Evolutionary conservation across 2,888 invertebrate species (phyloP).

Genomic region (Xestia xanthographa): DNA sequence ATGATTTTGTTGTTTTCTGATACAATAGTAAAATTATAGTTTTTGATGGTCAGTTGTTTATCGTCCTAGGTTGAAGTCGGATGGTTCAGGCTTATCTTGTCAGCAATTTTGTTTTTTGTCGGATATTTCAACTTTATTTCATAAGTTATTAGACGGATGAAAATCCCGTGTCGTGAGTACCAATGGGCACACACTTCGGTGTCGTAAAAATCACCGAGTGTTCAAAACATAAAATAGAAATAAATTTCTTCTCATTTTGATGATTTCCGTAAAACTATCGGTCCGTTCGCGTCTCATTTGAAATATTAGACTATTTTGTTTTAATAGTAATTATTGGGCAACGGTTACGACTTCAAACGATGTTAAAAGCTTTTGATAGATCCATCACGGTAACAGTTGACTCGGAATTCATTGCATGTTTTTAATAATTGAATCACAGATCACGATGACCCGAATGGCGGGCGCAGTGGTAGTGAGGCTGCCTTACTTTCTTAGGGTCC

Average conservation of each 20-base stretch:
- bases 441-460: no score
- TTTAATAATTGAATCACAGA: background rate
- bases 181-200: conserved; percentile 22
- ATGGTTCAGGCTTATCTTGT: background rate
- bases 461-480: no score
- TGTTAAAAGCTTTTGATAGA: conserved; percentile 12
- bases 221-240: conserved; percentile 60
- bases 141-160: background rate
- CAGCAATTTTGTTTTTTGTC: background rate
- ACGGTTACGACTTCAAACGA: background rate
- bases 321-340: conserved; percentile 20
- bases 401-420: background rate
- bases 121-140: background rate
- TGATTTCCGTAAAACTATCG: conserved; percentile 60
- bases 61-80: background rate
- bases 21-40: background rate
- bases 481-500: no score
- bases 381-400: background rate
- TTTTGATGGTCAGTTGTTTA: background rate
- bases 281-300: conserved; percentile 27
- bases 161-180: conserved; percentile 22
- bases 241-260: conserved; percentile 61
- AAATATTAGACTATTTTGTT: conserved; percentile 31
- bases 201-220: conserved; percentile 61
- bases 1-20: conserved; percentile 18